Conservation (phyloP, 2,797 vertebrate genomes). For the Clarias pachynema region DNA sequence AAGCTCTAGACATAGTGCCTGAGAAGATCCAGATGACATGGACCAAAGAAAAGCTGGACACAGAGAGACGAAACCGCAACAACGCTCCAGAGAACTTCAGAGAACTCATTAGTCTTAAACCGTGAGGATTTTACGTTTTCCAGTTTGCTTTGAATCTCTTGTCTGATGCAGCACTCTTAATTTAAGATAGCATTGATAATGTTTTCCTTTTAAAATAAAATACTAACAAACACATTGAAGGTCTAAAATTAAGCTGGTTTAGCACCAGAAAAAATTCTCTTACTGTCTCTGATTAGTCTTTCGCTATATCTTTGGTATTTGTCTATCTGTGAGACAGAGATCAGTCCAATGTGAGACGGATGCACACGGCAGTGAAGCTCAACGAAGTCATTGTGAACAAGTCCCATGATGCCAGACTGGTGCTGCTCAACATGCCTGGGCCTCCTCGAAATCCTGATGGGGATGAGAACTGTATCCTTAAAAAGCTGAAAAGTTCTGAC, state of each 20-base stretch:
- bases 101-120: slow-evolving; percentile 95
- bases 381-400: slow-evolving; percentile 96
- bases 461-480: slow-evolving; percentile 96
- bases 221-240: not conserved
- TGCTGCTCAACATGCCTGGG: slow-evolving; percentile 98
- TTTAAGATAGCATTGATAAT: not conserved
- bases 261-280: not conserved
- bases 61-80: slow-evolving; percentile 81
- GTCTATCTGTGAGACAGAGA: slow-evolving; percentile 74
- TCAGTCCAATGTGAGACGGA: slow-evolving; percentile 94
- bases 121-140: slow-evolving; percentile 77
- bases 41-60: slow-evolving; percentile 88
- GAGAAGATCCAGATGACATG: slow-evolving; percentile 97
- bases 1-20: slow-evolving; percentile 79
- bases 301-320: slow-evolving; percentile 1
- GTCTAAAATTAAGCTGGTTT: not conserved
- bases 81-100: slow-evolving; percentile 88
- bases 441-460: slow-evolving; percentile 91
- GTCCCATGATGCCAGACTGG: slow-evolving; percentile 92
- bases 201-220: not conserved
- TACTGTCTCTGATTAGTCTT: not conserved
- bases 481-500: not conserved
- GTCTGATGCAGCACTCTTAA: not conserved
- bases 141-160: not conserved
- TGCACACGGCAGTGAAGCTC: slow-evolving; percentile 98